Percentiles rank a stretch among this genome's conserved stretches.
Evolutionary conservation across 2,888 invertebrate species (phyloP).

Genomic region (Drosophila differens): DNA sequence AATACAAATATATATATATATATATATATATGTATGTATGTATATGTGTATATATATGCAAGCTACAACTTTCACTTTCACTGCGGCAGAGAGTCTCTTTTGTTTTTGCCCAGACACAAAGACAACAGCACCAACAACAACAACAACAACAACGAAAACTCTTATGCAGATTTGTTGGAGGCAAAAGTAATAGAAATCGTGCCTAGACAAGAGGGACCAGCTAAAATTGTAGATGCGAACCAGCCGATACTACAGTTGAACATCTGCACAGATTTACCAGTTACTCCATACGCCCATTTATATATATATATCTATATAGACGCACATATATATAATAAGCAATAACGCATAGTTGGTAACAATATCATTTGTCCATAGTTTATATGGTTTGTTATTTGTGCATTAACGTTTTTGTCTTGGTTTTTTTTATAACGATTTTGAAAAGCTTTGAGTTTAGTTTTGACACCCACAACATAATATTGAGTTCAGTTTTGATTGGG

Average conservation of each 20-base stretch:
- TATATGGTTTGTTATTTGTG: slow-evolving; percentile 78
- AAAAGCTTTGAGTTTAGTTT: slow-evolving; percentile 18
- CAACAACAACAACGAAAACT: slow-evolving; percentile 47
- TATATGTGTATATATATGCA: slow-evolving; percentile 7
- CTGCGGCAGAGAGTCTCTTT: slow-evolving; percentile 67
- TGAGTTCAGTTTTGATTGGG: slow-evolving; percentile 17
- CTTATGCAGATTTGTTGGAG: slow-evolving; percentile 75
- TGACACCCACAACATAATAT: slow-evolving; percentile 1
- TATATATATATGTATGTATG: slow-evolving; percentile 37
- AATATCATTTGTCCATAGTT: slow-evolving; percentile 16
- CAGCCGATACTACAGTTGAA: slow-evolving; percentile 4
- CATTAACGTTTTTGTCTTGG: slow-evolving; percentile 63
- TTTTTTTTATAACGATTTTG: background rate
- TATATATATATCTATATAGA: background rate
- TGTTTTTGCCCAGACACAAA: slow-evolving; percentile 68
- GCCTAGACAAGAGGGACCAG: slow-evolving; percentile 40
- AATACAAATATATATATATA: slow-evolving; percentile 15
- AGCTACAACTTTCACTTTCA: slow-evolving; percentile 77
- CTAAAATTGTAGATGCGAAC: slow-evolving; percentile 21
- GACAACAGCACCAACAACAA: slow-evolving; percentile 22
- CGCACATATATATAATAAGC: slow-evolving; percentile 13
- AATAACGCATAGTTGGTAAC: slow-evolving; percentile 22
- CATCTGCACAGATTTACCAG: slow-evolving; percentile 16
- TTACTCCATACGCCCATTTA: slow-evolving; percentile 20
- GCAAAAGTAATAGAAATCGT: slow-evolving; percentile 76